These are phyloP conservation scores for Anolis apletophallus DNA, from an alignment of 2,797 vertebrate species.

Conservation along the genomic window DNA sequence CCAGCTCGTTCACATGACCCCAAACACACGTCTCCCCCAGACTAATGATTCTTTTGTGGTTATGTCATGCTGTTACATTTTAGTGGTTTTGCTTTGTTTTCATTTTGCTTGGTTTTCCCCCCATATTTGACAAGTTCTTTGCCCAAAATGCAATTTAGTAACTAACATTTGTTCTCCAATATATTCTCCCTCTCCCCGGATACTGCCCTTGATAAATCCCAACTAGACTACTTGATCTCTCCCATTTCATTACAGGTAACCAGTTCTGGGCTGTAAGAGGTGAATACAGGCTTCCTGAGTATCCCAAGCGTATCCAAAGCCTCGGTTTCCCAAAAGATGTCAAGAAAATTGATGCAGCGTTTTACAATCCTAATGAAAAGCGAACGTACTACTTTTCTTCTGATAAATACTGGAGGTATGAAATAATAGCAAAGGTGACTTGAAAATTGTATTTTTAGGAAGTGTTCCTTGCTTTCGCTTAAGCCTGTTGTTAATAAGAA, in stretches of 20 bases:
- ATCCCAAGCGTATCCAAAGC: slow-evolving; percentile 75
- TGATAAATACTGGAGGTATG: slow-evolving; percentile 84
- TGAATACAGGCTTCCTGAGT: slow-evolving; percentile 65
- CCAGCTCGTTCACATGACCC: too few species aligned
- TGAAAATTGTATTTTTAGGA: neutral
- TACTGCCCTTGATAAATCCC: neutral
- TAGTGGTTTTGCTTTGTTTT: too few species aligned
- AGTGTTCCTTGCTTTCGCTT: neutral
- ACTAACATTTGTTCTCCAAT: neutral
- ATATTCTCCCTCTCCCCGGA: neutral
- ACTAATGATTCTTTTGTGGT: too few species aligned
- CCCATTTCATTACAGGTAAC: slow-evolving; percentile 70
- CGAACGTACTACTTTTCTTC: slow-evolving; percentile 82
- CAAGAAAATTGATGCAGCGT: slow-evolving; percentile 78
- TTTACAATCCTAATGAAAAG: slow-evolving; percentile 69
- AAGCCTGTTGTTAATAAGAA: neutral
- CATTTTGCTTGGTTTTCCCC: too few species aligned
- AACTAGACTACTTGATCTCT: neutral
- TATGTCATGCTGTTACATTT: too few species aligned
- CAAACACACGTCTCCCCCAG: too few species aligned
- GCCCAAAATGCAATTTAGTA: neutral
- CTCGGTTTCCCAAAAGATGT: slow-evolving; percentile 79
- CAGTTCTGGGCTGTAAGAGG: slow-evolving; percentile 80
- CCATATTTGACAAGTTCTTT: too few species aligned
- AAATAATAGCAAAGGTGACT: neutral